A percentile compares a stretch with the other conserved stretches of the same genome.
These are phyloP conservation scores for Xenus cinereus DNA, from an alignment of 2,113 vertebrate species.

Conservation along the genomic window DNA sequence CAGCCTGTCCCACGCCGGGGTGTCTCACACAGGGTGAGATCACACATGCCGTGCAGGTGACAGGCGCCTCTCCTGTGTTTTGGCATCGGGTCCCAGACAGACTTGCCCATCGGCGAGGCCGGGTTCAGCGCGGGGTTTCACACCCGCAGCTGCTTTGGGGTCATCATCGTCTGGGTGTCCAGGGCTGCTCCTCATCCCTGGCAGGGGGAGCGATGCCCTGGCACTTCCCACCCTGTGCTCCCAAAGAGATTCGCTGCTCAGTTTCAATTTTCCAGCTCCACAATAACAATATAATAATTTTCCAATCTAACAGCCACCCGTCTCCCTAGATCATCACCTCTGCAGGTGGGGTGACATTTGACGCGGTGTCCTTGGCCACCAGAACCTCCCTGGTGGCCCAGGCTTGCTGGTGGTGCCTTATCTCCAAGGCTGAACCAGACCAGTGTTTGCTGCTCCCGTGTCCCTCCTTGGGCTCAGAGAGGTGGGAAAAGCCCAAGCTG, in stretches of 20 bases:
- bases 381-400: background rate
- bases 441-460: background rate
- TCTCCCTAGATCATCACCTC: background rate
- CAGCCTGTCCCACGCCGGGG: background rate
- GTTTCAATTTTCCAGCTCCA: background rate
- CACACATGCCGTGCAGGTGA: rapidly evolving
- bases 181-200: background rate
- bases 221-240: background rate
- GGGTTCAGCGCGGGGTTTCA: background rate
- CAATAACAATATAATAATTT: background rate
- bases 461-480: background rate
- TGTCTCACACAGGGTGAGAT: background rate
- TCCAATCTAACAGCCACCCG: rapidly evolving
- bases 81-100: background rate
- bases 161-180: background rate
- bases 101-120: rapidly evolving
- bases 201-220: background rate
- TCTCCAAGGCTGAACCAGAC: background rate
- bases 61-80: background rate
- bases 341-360: background rate
- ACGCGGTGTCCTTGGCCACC: background rate
- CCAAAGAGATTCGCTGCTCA: background rate
- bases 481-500: background rate
- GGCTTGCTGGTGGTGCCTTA: background rate
- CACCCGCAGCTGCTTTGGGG: background rate